These are phyloP conservation scores for Eupithecia abbreviata DNA, from an alignment of 2,888 invertebrate genomes.

Conservation along the genomic window DNA sequence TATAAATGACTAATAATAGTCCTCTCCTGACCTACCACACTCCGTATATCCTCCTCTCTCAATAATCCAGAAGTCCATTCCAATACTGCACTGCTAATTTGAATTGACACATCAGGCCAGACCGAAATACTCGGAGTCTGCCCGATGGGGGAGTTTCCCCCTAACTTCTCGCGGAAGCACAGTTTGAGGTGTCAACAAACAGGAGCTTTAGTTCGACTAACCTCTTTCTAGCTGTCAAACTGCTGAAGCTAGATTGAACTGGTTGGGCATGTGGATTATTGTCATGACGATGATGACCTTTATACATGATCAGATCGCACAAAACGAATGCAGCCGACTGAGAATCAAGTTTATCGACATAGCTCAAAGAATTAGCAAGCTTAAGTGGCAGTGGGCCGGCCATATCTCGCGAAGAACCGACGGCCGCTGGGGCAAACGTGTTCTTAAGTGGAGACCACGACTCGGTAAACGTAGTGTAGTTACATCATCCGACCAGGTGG, in stretches of 20 bases:
- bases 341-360: too few relatives aligned
- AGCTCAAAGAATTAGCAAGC: too few relatives aligned
- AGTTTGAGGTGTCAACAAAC: neutral
- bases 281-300: too few relatives aligned
- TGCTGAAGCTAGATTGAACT: neutral
- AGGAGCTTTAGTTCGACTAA: neutral
- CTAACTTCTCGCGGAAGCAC: constrained; percentile 46
- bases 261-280: too few relatives aligned
- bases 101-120: constrained; percentile 82
- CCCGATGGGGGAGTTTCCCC: constrained; percentile 53
- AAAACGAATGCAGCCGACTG: too few relatives aligned
- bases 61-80: constrained; percentile 64
- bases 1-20: neutral
- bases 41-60: constrained; percentile 38
- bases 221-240: neutral
- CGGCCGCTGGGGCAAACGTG: too few relatives aligned
- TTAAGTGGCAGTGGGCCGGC: too few relatives aligned
- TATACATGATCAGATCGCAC: neutral
- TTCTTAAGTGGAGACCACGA: too few relatives aligned
- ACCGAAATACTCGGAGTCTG: constrained; percentile 76
- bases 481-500: too few relatives aligned
- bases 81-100: constrained; percentile 74
- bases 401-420: too few relatives aligned
- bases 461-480: too few relatives aligned
- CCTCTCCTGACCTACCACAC: constrained; percentile 59